Evolutionary conservation across 2,888 invertebrate species (phyloP), one percentile per base, ranked within the genome.

Genomic region (Hylaea fasciaria): DNA sequence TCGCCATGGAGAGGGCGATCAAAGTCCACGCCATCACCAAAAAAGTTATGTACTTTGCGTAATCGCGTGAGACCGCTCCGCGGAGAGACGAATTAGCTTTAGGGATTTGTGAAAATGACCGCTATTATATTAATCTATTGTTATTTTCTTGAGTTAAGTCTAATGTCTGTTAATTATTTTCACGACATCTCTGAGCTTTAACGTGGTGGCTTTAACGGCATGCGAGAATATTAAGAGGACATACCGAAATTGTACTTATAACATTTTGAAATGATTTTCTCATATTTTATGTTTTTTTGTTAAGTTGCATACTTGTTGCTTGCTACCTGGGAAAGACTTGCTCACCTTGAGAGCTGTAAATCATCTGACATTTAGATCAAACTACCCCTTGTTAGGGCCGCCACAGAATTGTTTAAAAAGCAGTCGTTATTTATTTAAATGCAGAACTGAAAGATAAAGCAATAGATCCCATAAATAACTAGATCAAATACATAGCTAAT

Each of bases 41-140:
- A 93, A 98, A 98, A 93, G 99, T 99, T 87, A 99, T 99, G 99
- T 99, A 99, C 94, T 99, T 99, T 92, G 99, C 99, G 86, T 99
- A 65, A 40, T 40, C 4, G n/a, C n/a, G n/a, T n/a, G n/a, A n/a
- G n/a, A n/a, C n/a, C n/a, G 22, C 22, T 22, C 5, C 3, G 16
- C 32, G 10, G 14, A n/a, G 8, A 40, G 14, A 12, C 7, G 10
- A 9, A 29, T 14, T 14, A 13, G 47, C 16, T 13, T 41, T 22
- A 49, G 41, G 32, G 41, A 43, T 41, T 41, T 51, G 50, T 51
- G 41, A 51, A 51, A 51, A 51, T 43, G 14, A 29, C 4, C 22
- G 29, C 14, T n/a, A n/a, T 37, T 37, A 5, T n/a, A 37, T 12
- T 12, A 37, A 37, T 37, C 37, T 37, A 10, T 37, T 51, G 39